Base-by-base conservation (phyloP, 2,797 vertebrate species). In the Adrianichthys oophorus region DNA sequence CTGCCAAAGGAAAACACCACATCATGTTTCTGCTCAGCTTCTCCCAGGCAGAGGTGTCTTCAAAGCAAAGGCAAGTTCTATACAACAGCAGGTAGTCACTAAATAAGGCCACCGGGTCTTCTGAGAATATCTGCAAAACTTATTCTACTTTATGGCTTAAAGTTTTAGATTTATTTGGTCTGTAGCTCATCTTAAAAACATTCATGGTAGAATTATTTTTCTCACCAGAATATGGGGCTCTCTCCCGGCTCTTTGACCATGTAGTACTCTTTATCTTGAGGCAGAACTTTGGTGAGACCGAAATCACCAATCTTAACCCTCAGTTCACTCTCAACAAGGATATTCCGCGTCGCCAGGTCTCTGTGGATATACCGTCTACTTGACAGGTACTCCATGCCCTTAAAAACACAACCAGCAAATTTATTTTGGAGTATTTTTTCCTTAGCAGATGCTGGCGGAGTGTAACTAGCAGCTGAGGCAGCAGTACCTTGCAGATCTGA, bases 181-280 rank as follows among this genome's bases (percentile, higher is more conserved):
- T 26, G 26, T 7, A 26, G 6, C 26, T 7, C 26, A 26, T 26
- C 8, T 32, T 0, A 32, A 4, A 37, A 37, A 37, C 32, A 37
- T 37, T 12, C 7, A 32, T 12, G 8, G 29, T 13, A 37, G 32
- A 37, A 32, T 12, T 32, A 10, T 37, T 37, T 37, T 37, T 0
- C 94, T 92, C 72, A 99, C 97, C 97, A 99, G 92, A 98, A 99
- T 80, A 99, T 99, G 65, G 97, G 97, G 72, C 97, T 99, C 87
- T 99, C 97, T 56, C 96, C 97, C 4, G 97, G 97, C 77, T 99
- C 95, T 74, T 95, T 95, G 14, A 98, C 96, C 86, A 97, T 98
- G 89, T 99, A 99, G 82, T 99, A 99, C 67, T 99, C 97, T 80
- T 98, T 98, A 79, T 96, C 97, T 89, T 97, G 96, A 42, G 97